Percentiles rank a stretch among this genome's conserved stretches.
Conservation (phyloP, 53 echinoderm and acorn worm species). For the Crossaster papposus region DNA sequence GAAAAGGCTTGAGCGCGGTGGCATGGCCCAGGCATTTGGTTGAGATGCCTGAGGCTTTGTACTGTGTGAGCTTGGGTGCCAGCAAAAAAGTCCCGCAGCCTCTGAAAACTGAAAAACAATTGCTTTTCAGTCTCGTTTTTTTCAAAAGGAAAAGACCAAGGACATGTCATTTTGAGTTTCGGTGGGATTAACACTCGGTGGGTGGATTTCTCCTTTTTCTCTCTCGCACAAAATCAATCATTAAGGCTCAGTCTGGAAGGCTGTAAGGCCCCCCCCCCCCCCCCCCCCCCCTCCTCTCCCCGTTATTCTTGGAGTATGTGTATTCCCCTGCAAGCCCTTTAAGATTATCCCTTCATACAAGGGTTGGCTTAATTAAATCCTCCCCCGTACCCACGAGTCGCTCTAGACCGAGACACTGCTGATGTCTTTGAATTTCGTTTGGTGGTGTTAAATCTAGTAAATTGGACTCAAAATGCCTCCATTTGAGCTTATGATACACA, state of each 20-base stretch:
- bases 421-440: too few species aligned
- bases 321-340: background rate
- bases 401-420: too few species aligned
- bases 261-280: background rate
- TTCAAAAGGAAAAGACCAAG: background rate
- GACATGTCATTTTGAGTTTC: slow-evolving; percentile 21
- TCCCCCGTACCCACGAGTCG: background rate
- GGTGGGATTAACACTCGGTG: slow-evolving; percentile 18
- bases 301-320: background rate
- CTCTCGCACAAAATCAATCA: background rate
- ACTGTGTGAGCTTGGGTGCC: background rate
- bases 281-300: background rate
- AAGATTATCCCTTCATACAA: background rate
- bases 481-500: too few species aligned
- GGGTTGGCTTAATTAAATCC: background rate
- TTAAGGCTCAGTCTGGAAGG: background rate
- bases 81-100: background rate
- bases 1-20: background rate
- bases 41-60: slow-evolving; percentile 22
- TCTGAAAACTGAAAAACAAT: background rate
- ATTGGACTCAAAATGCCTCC: too few species aligned
- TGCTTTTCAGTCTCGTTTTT: background rate
- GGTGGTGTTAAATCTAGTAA: too few species aligned
- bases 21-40: background rate
- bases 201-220: background rate